Conservation (phyloP, 35 echinoderm and acorn worm genomes). For the Amphiura filiformis region DNA sequence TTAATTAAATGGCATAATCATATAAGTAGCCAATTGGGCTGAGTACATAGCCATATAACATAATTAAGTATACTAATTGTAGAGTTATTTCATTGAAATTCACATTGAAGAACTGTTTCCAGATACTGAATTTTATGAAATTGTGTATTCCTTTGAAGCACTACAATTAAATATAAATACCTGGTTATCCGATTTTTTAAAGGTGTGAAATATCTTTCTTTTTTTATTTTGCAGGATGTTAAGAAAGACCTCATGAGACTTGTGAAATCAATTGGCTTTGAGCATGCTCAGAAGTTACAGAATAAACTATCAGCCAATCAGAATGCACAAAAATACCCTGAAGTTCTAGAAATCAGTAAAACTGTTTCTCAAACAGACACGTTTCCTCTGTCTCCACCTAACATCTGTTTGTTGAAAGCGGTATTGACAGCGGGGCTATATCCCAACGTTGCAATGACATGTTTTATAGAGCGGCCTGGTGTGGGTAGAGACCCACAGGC, state of each 20-base stretch:
- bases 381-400: conserved; percentile 63
- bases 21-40: too few species aligned
- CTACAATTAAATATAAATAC: too few species aligned
- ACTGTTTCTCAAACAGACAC: conserved; percentile 32
- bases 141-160: too few species aligned
- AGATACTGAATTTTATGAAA: too few species aligned
- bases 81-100: too few species aligned
- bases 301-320: not conserved
- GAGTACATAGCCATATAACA: too few species aligned
- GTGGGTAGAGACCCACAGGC: conserved; percentile 38
- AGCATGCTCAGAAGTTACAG: conserved; percentile 5
- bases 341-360: conserved; percentile 86
- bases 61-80: too few species aligned
- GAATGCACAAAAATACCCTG: conserved; percentile 5
- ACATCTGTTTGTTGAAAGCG: conserved; percentile 70
- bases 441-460: conserved; percentile 77
- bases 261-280: conserved; percentile 70
- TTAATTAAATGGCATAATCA: too few species aligned
- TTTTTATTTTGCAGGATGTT: conserved; percentile 59
- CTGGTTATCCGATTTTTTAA: too few species aligned
- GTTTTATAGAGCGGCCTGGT: conserved; percentile 48
- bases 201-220: not conserved
- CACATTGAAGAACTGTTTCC: too few species aligned
- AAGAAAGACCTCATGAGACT: conserved; percentile 82
- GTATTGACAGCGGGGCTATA: conserved; percentile 88